Percentiles rank a stretch among this genome's conserved stretches.
Conservation (phyloP, 2,888 invertebrate genomes). For the Sphaeridia pumilis region DNA sequence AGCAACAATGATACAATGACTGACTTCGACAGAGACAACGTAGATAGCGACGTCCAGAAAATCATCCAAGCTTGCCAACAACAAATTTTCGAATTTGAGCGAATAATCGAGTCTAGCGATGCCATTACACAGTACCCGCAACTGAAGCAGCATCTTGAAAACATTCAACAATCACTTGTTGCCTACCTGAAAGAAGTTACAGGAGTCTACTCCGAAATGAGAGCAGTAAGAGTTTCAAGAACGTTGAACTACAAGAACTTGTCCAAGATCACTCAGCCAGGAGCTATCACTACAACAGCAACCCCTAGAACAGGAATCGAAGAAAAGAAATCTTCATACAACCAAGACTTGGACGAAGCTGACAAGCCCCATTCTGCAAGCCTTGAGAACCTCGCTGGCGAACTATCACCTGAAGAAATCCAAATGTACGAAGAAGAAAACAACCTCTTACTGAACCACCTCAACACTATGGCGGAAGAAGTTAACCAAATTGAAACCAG, state of each 20-base stretch:
- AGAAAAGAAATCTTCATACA: neutral
- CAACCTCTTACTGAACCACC: conserved; percentile 67
- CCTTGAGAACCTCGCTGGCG: conserved; percentile 50
- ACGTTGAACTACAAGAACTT: conserved; percentile 71
- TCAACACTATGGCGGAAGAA: conserved; percentile 80
- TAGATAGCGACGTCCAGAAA: conserved; percentile 72
- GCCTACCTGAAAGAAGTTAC: conserved; percentile 73
- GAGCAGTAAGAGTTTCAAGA: conserved; percentile 72
- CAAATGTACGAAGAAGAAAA: conserved; percentile 92
- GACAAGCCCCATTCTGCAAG: neutral
- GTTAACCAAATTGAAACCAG: conserved; percentile 80
- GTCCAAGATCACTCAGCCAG: conserved; percentile 48
- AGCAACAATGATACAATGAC: conserved; percentile 60
- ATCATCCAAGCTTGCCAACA: conserved; percentile 71
- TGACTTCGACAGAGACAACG: conserved; percentile 71
- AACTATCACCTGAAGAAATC: conserved; percentile 70
- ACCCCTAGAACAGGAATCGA: neutral
- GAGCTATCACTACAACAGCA: neutral
- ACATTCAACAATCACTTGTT: conserved; percentile 61
- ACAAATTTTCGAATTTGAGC: conserved; percentile 61
- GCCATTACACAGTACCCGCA: conserved; percentile 49
- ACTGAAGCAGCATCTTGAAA: conserved; percentile 61
- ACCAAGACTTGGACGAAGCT: neutral
- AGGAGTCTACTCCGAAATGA: conserved; percentile 75
- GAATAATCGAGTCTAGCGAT: conserved; percentile 44